A percentile compares a stretch with the other conserved stretches of the same genome.
These are phyloP conservation scores for Scomber japonicus DNA, from an alignment of 2,113 vertebrate species.

Conservation along the genomic window DNA sequence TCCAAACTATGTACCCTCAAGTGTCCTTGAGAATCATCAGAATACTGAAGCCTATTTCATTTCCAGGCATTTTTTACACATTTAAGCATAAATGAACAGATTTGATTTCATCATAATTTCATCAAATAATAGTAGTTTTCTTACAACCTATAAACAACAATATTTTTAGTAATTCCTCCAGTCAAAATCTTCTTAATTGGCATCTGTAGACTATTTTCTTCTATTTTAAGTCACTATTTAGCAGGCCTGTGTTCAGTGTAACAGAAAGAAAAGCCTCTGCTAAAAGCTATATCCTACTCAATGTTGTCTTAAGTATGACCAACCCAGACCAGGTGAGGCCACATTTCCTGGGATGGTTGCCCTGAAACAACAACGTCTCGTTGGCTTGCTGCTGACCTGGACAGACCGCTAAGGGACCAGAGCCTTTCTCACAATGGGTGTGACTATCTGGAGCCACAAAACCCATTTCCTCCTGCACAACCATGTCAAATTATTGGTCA, in stretches of 20 bases:
- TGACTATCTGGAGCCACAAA: slow-evolving; percentile 53
- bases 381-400: slow-evolving; percentile 31
- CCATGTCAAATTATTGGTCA: slow-evolving; percentile 52
- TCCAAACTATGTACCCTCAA: slow-evolving; percentile 11
- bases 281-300: not conserved
- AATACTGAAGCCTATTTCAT: not conserved
- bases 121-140: not conserved
- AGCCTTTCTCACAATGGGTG: slow-evolving; percentile 43
- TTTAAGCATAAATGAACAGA: not conserved
- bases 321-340: slow-evolving; percentile 49
- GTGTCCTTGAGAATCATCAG: not conserved
- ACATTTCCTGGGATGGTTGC: slow-evolving; percentile 47
- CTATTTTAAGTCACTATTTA: slow-evolving; percentile 29
- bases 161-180: not conserved
- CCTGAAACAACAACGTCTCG: slow-evolving; percentile 47
- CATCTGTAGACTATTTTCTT: not conserved
- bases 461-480: slow-evolving; percentile 52
- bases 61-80: not conserved
- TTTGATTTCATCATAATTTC: not conserved
- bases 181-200: not conserved
- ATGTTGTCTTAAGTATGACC: slow-evolving; percentile 19
- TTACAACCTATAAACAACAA: not conserved
- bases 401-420: not conserved
- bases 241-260: not conserved
- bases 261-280: not conserved